A percentile compares a stretch with the other conserved stretches of the same genome.
These are phyloP conservation scores for Drosophila buzzatii DNA, from an alignment of 2,888 invertebrate genomes.

Conservation along the genomic window DNA sequence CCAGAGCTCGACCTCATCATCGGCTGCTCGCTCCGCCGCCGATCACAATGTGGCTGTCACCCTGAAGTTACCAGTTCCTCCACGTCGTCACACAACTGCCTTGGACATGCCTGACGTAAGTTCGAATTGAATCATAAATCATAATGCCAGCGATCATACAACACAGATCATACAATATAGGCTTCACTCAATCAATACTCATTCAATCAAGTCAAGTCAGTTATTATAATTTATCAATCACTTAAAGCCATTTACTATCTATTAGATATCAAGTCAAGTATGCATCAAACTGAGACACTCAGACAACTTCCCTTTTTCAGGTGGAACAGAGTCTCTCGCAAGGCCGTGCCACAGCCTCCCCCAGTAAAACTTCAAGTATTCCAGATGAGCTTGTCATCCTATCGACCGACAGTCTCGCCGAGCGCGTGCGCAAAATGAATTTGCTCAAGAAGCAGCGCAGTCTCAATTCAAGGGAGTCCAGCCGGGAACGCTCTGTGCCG, in stretches of 20 bases:
- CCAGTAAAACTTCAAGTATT: constrained; percentile 85
- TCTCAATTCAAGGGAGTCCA: constrained; percentile 82
- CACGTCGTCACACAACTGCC: constrained; percentile 88
- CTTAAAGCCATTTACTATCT: too few species aligned
- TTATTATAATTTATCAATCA: too few species aligned
- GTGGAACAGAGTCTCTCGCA: constrained; percentile 85
- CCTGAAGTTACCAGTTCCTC: constrained; percentile 89
- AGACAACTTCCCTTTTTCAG: constrained; percentile 59
- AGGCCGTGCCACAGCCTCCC: constrained; percentile 87
- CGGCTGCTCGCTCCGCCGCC: constrained; percentile 83
- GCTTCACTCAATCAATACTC: too few species aligned
- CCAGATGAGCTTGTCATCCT: constrained; percentile 87
- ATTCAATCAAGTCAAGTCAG: too few species aligned
- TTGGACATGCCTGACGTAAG: constrained; percentile 85
- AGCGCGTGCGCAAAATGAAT: constrained; percentile 89
- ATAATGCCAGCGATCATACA: too few species aligned
- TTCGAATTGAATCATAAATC: not conserved
- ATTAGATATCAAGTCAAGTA: too few species aligned
- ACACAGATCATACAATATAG: too few species aligned
- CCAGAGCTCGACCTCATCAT: constrained; percentile 10
- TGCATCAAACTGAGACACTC: too few species aligned
- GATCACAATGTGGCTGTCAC: constrained; percentile 88
- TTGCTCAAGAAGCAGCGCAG: constrained; percentile 85
- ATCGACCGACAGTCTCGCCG: constrained; percentile 89
- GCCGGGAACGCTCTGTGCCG: constrained; percentile 83